phyloP scores from a whole-genome alignment of 2,888 invertebrate genomes.

The Aporophyla nigra region DNA sequence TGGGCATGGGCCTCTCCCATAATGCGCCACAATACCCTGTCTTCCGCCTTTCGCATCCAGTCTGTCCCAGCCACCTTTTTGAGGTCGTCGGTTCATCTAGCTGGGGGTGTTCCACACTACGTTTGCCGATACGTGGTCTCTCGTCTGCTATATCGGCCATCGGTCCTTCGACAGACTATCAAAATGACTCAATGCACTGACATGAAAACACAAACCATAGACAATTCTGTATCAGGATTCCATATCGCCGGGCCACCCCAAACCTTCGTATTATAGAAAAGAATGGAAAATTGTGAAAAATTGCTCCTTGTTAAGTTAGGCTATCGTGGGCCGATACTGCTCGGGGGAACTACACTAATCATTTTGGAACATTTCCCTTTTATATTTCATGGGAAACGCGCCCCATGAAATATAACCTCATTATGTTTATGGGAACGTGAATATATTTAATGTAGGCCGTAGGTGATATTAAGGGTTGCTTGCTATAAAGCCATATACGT shows the following conservation, averaged over 20 bases:
- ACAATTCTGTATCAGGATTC: not conserved
- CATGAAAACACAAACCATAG: not conserved
- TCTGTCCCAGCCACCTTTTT: no score
- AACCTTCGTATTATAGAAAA: conserved; percentile 70
- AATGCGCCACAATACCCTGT: no score
- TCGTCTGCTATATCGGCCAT: no score
- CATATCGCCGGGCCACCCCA: conserved; percentile 58
- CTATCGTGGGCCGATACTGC: conserved; percentile 68
- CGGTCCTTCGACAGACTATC: no score
- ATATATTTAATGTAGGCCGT: conserved; percentile 37
- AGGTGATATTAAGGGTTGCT: conserved; percentile 28
- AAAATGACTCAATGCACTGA: not conserved
- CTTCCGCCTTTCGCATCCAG: no score
- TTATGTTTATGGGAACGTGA: conserved; percentile 57
- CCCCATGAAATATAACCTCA: conserved; percentile 57
- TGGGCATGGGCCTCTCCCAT: no score
- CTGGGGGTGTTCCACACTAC: no score
- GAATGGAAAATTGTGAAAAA: conserved; percentile 80
- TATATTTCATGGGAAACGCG: conserved; percentile 56
- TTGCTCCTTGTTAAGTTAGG: conserved; percentile 77
- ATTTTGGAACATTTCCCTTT: conserved; percentile 70
- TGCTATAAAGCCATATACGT: not conserved
- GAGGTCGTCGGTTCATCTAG: no score
- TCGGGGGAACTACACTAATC: conserved; percentile 62
- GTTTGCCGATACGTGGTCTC: no score